phyloP scores from a whole-genome alignment of 1,140 invertebrate species.

The Brachionus angularis region DNA sequence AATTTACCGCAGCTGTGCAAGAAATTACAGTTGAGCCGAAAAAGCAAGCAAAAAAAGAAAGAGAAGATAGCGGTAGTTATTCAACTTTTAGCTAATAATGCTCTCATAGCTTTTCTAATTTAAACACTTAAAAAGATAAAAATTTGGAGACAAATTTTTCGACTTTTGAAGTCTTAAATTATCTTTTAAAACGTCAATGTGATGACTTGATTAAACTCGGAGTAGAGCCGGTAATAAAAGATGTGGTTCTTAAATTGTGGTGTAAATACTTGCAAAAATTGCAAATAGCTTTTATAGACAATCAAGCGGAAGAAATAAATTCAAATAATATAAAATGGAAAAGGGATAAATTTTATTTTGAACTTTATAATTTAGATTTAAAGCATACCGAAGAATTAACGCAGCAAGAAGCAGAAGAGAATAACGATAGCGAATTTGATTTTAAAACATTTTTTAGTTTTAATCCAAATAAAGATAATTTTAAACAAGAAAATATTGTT shows the following conservation, averaged over 20 bases:
- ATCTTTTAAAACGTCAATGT: slow-evolving; percentile 23
- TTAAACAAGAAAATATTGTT: neutral
- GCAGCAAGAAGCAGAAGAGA: neutral
- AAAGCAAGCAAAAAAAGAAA: neutral
- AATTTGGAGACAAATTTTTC: neutral
- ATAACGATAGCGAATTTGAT: neutral
- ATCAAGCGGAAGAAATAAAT: slow-evolving; percentile 26
- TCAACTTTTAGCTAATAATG: neutral
- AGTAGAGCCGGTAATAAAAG: neutral
- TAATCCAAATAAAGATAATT: neutral
- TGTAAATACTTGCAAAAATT: slow-evolving; percentile 25
- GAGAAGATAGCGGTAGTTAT: neutral
- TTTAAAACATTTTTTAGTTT: neutral
- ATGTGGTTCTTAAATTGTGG: slow-evolving; percentile 37
- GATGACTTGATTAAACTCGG: slow-evolving; percentile 24
- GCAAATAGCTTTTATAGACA: slow-evolving; percentile 15
- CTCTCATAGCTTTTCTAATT: neutral
- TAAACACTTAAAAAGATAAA: neutral
- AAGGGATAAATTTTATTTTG: slow-evolving; percentile 9
- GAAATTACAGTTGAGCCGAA: neutral
- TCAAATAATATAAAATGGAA: slow-evolving; percentile 37
- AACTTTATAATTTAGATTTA: slow-evolving; percentile 22
- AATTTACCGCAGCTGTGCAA: neutral
- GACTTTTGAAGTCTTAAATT: slow-evolving; percentile 28
- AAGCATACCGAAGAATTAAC: slow-evolving; percentile 2